These are phyloP conservation scores for Branchinecta lindahli DNA, from an alignment of 1,140 invertebrate species.

Conservation along the genomic window DNA sequence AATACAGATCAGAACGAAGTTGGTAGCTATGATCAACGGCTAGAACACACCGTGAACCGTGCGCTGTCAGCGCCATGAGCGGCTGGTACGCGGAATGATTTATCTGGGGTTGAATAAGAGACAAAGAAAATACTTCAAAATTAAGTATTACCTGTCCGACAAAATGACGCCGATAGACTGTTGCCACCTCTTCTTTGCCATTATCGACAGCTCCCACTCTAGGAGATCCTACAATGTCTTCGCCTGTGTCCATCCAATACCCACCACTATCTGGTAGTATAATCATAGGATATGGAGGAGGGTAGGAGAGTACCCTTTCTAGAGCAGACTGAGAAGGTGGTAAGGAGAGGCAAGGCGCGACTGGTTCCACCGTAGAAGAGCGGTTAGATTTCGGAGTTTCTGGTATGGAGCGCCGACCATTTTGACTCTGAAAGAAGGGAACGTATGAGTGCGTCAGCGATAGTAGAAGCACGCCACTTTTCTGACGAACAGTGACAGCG, in stretches of 20 bases:
- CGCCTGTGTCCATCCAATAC: background rate
- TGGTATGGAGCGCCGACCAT: background rate
- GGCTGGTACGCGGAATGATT: too few species aligned
- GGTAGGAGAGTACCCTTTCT: background rate
- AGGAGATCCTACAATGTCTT: background rate
- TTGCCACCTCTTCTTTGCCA: background rate
- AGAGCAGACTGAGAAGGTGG: background rate
- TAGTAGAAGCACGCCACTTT: too few species aligned
- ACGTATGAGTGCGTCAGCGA: background rate
- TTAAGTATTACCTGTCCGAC: background rate
- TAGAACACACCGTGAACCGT: too few species aligned
- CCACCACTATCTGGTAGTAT: background rate
- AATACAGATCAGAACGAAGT: too few species aligned
- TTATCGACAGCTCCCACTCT: background rate
- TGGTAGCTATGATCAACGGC: too few species aligned
- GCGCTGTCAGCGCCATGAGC: too few species aligned
- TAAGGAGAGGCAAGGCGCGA: background rate
- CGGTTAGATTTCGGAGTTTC: background rate
- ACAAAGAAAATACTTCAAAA: too few species aligned
- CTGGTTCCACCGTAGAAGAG: background rate
- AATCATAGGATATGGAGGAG: background rate
- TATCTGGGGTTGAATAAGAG: too few species aligned
- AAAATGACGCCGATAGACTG: background rate
- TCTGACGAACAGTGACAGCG: too few species aligned
- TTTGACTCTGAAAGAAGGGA: conserved; percentile 3